Evolutionary conservation across 2,888 invertebrate genomes (phyloP), one percentile per base, ranked within the genome.

Genomic region (Limnephilus rhombicus): DNA sequence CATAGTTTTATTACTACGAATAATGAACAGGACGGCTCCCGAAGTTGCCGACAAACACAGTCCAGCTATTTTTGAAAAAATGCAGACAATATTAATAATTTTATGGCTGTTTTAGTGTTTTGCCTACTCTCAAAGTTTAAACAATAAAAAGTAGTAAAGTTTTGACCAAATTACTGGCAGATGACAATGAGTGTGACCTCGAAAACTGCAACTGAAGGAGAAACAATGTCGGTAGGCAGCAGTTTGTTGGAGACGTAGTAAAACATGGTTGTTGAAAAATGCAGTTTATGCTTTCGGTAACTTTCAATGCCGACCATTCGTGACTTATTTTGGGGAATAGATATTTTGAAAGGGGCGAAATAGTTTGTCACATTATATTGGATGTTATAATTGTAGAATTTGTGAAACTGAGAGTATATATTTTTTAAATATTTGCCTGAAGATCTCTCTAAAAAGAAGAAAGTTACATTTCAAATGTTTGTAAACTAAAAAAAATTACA

Each of bases 1-100:
- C 81, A 81, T 81, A 89, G 37, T 82, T 89, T 89, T 89, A 89
- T 89, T 89, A 89, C 89, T 89, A 15, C 29, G 89, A 89, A 89
- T 89, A 89, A 49, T 81, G 80, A 89, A 68, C 29, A 31, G 88
- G 24, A 68, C 18, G 88, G 45, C 89, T 89, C 29, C 89, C 81
- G 89, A 89, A 89, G 81, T 37, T 82, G 89, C 89, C 89, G 89
- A 89, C 89, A 81, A 81, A 82, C 82, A 15, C 18, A 18, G 53
- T 5, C 53, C 24, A 49, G 49, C 49, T 49, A 18, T 24, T 68
- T 68, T 68, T 68, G 53, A 24, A 68, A 68, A 68, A 0, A 68
- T 24, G 53, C 53, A 68, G 53, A 5, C 53, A 24, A 68, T 24
- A 24, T 68, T 68, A 68, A 68, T 68, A 68, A 68, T 68, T 68